phyloP scores from a whole-genome alignment of 2,888 invertebrate species.

The Mimumesa dahlbomi region DNA sequence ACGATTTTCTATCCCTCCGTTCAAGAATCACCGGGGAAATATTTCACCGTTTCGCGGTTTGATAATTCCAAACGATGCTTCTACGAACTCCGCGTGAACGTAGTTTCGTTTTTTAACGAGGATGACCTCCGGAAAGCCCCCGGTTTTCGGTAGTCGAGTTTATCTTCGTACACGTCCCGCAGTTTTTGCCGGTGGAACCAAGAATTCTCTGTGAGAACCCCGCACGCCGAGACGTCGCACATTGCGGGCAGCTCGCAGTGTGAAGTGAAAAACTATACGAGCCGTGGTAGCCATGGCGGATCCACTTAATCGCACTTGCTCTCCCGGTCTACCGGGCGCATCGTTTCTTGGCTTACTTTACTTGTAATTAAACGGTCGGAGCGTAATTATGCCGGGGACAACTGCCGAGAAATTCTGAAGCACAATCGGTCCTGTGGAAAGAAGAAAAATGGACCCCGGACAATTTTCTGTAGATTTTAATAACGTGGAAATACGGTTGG shows the following conservation, averaged over 20 bases:
- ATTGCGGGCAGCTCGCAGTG: constrained; percentile 65
- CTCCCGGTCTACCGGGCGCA: constrained; percentile 15
- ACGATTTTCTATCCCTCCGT: no score
- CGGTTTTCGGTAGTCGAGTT: constrained; percentile 25
- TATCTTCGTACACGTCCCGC: constrained; percentile 35
- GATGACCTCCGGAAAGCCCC: no score
- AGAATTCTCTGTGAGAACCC: constrained; percentile 74
- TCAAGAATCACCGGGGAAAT: no score
- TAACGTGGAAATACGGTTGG: no score
- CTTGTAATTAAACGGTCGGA: constrained; percentile 16
- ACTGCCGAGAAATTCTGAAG: no score
- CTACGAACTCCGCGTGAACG: not conserved
- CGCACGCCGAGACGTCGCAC: constrained; percentile 70
- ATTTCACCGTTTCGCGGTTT: no score
- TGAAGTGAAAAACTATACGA: constrained; percentile 62
- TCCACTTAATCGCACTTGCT: constrained; percentile 60
- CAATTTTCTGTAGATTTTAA: no score
- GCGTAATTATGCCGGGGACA: no score
- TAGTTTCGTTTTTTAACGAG: no score
- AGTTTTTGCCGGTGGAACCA: constrained; percentile 62
- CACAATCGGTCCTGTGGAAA: no score
- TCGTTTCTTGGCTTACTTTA: constrained; percentile 14
- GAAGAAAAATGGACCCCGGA: no score
- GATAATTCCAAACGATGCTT: constrained; percentile 2
- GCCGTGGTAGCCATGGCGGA: constrained; percentile 46